Conservation (phyloP, 2,113 vertebrate species). For the Misgurnus anguillicaudatus region DNA sequence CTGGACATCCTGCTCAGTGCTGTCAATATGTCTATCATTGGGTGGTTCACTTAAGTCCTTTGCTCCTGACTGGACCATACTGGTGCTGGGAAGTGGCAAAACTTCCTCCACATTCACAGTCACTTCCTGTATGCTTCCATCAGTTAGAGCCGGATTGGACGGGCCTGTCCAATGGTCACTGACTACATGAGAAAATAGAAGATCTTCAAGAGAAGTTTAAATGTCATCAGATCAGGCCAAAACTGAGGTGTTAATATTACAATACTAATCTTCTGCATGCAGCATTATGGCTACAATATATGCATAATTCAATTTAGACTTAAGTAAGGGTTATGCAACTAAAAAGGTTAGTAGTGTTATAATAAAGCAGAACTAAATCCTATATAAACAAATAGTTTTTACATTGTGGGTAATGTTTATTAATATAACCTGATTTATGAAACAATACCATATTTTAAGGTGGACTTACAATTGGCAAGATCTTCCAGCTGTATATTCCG, state of each 20-base stretch:
- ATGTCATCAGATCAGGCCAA: constrained; percentile 65
- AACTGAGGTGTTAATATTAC: constrained; percentile 28
- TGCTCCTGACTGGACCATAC: constrained; percentile 49
- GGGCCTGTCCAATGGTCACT: constrained; percentile 81
- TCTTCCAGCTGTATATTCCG: constrained; percentile 75
- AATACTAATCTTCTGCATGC: constrained; percentile 1
- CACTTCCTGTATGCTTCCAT: constrained; percentile 69
- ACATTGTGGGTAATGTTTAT: neutral
- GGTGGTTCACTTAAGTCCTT: constrained; percentile 53
- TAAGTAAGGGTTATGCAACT: neutral
- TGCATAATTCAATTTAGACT: neutral
- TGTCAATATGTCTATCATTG: constrained; percentile 61
- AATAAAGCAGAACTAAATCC: neutral
- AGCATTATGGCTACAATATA: neutral
- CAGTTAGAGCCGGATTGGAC: constrained; percentile 61
- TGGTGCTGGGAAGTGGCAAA: constrained; percentile 68
- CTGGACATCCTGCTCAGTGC: constrained; percentile 64
- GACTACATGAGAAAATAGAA: constrained; percentile 79
- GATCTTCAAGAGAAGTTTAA: constrained; percentile 77
- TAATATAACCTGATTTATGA: neutral
- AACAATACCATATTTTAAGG: neutral
- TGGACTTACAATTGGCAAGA: constrained; percentile 78
- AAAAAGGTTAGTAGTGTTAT: neutral
- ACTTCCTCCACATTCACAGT: constrained; percentile 69
- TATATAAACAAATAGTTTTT: neutral